Evolutionary conservation across 2,113 vertebrate genomes (phyloP).

Genomic region (Psephotus haematonotus): DNA sequence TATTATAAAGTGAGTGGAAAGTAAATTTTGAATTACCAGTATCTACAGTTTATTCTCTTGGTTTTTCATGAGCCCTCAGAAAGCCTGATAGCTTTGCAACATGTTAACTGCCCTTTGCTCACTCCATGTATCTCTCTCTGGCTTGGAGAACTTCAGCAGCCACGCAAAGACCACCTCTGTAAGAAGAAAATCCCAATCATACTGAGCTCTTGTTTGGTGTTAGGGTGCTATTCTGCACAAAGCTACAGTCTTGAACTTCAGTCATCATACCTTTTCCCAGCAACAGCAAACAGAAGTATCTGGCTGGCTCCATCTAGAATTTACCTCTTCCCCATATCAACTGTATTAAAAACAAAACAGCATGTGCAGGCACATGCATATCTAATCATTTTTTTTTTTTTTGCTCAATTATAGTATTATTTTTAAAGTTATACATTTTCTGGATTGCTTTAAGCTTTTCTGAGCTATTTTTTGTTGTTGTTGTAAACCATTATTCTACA

Average conservation of each 20-base stretch:
- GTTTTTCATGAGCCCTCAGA: neutral
- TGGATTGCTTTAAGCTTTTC: neutral
- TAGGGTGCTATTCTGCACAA: neutral
- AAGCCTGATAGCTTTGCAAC: neutral
- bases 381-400: neutral
- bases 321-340: neutral
- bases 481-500: neutral
- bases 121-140: neutral
- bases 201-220: neutral
- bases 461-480: neutral
- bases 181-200: neutral
- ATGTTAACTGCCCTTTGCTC: neutral
- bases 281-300: neutral
- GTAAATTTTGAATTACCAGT: slow-evolving; percentile 15
- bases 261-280: neutral
- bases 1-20: neutral
- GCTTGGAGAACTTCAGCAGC: neutral
- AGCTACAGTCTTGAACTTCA: neutral
- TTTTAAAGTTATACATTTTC: neutral
- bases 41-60: neutral
- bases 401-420: neutral
- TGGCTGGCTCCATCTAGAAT: neutral
- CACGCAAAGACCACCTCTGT: neutral
- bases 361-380: neutral
- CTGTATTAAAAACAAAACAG: neutral